Conservation (phyloP, 2,113 vertebrate genomes). For the Sterna hirundo region DNA sequence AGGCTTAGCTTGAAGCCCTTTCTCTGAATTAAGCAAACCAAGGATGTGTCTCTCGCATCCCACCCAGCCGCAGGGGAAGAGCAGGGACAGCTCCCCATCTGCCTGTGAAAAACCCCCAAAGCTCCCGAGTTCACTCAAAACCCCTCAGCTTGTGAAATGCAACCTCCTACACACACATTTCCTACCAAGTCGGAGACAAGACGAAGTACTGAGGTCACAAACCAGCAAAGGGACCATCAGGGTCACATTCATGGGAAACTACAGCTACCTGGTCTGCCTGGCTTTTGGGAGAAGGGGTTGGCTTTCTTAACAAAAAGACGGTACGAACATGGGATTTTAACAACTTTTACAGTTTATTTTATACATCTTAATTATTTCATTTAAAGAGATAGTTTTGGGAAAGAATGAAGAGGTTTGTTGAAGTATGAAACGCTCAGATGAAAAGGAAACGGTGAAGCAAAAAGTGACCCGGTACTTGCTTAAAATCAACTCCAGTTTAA, state of each 20-base stretch:
- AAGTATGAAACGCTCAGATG: background rate
- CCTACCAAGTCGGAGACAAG: background rate
- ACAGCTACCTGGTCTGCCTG: background rate
- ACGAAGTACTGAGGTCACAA: background rate
- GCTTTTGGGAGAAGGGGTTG: background rate
- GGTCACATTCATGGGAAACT: background rate
- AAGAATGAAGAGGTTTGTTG: background rate
- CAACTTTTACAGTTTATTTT: background rate
- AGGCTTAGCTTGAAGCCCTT: background rate
- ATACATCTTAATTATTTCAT: background rate
- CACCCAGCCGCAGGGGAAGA: background rate
- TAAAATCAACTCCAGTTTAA: background rate
- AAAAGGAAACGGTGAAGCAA: background rate
- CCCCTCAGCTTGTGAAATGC: background rate
- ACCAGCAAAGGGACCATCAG: background rate
- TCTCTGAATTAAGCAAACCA: background rate
- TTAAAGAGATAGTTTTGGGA: background rate
- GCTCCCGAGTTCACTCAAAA: background rate
- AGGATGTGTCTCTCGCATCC: background rate
- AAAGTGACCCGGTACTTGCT: background rate
- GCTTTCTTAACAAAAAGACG: background rate
- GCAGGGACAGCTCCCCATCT: fast-evolving
- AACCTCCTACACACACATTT: background rate
- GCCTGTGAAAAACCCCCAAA: background rate
- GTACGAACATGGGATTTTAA: background rate